Base-by-base conservation (phyloP, 2,113 vertebrate genomes). In the Aptenodytes forsteri region DNA sequence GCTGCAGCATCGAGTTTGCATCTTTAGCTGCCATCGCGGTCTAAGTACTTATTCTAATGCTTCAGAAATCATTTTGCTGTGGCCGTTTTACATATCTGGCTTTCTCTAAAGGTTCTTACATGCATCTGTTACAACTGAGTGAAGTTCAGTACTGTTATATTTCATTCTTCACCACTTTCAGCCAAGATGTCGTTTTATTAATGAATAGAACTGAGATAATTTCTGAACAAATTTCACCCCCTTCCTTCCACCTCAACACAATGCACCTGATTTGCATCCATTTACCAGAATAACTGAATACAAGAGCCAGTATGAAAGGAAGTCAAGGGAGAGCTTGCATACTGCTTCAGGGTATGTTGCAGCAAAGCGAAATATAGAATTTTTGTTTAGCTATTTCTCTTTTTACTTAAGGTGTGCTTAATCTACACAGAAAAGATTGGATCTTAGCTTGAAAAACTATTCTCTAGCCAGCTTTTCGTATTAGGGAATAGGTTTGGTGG, bases 181-280 rank as follows among this genome's bases (percentile, higher is more conserved):
- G 98, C 97, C 97, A 98, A 98, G 96, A 97, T 98, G 97, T 97
- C 94, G 97, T 98, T 98, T 98, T 98, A 98, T 98, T 98, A 98
- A 97, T 98, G 97, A 98, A 98, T 97, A 98, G 98, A 94, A 97
- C 96, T 97, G 98, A 98, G 98, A 98, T 98, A 89, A 98, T 98
- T 98, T 98, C 98, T 98, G 96, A 97, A 98, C 97, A 98, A 97
- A 97, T 97, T 97, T 97, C 96, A 96, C 96, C 97, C 97, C 96
- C 97, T 98, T 97, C 94, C 87, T 98, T 96, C 95, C 94, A 96
- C 94, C 88, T 89, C 89, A 80, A 93, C 97, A 98, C 97, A 98
- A 98, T 98, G 98, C 97, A 97, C 96, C 97, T 98, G 97, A 98
- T 98, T 98, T 98, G 98, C 98, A 98, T 98, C 95, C 90, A 90